phyloP scores from a whole-genome alignment of 2,113 vertebrate species.

The Clarias magur region DNA sequence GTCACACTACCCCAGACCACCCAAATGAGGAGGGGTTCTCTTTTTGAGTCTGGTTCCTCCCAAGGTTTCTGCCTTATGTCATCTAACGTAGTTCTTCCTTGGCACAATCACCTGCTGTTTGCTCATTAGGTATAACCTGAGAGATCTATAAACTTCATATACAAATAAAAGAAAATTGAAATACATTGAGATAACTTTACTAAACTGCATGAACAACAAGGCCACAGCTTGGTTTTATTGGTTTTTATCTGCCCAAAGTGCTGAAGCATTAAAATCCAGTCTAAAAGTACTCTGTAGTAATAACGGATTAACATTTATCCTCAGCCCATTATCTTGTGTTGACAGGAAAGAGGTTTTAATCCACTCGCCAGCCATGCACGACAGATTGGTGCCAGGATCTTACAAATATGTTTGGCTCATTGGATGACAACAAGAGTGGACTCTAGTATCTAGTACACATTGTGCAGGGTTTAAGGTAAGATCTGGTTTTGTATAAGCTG shows the following conservation, averaged over 20 bases:
- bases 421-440: constrained; percentile 2
- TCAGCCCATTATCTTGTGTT: constrained; percentile 34
- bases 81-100: no score
- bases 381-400: constrained; percentile 4
- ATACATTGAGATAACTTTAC: background rate
- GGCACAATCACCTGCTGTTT: no score
- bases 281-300: constrained; percentile 37
- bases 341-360: constrained; percentile 26
- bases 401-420: constrained; percentile 6
- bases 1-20: no score
- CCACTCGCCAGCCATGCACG: background rate
- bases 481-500: background rate
- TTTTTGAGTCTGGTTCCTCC: no score
- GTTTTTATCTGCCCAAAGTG: constrained; percentile 34
- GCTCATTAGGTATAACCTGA: no score
- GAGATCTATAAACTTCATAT: no score
- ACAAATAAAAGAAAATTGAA: no score
- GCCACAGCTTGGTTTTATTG: background rate
- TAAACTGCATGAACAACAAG: background rate
- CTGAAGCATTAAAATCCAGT: constrained; percentile 36
- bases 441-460: background rate
- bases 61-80: no score
- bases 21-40: no score
- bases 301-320: constrained; percentile 51
- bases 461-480: background rate